Conservation (phyloP, 2,113 vertebrate species). For the Anoura caudifer region DNA sequence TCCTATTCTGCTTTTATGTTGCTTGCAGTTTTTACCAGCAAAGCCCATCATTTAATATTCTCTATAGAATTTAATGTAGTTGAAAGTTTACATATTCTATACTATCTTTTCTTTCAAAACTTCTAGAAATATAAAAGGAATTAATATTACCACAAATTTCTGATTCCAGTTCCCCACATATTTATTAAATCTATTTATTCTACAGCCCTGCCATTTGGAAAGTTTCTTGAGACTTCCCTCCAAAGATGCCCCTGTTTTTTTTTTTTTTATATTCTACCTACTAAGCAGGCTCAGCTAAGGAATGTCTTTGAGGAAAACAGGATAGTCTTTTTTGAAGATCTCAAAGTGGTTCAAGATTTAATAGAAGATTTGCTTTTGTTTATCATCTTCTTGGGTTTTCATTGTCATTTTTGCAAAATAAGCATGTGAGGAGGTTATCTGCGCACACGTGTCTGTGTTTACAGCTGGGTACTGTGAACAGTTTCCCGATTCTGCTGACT, state of each 20-base stretch:
- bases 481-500: not conserved
- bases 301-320: not conserved
- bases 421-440: not conserved
- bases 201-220: not conserved
- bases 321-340: not conserved
- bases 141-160: not conserved
- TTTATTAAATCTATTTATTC: not conserved
- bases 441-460: not conserved
- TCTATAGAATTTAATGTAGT: not conserved
- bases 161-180: not conserved
- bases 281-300: not conserved
- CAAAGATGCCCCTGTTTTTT: not conserved
- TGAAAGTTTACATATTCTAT: not conserved
- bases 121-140: not conserved
- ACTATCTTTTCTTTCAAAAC: not conserved
- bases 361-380: not conserved
- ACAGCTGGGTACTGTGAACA: not conserved
- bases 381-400: not conserved
- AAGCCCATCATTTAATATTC: not conserved
- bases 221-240: not conserved
- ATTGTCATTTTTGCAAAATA: not conserved
- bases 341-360: not conserved
- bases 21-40: not conserved
- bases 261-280: not conserved
- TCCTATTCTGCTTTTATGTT: not conserved